Evolutionary conservation across 2,888 invertebrate species (phyloP), one percentile per base, ranked within the genome.

Genomic region (Callosobruchus maculatus): DNA sequence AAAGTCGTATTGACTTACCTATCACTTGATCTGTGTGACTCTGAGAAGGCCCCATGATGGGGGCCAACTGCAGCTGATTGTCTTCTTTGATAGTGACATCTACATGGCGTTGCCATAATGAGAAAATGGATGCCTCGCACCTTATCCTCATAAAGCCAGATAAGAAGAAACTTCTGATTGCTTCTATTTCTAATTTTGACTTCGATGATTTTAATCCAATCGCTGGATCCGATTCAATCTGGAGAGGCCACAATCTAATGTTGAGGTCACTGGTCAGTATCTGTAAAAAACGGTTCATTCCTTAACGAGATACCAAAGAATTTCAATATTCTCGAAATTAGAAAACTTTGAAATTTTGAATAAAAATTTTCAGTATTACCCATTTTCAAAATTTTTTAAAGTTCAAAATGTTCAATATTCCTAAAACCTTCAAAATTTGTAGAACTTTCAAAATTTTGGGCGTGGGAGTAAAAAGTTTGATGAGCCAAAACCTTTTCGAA

Each of bases 1-100:
- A n/a, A n/a, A n/a, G n/a, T n/a, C n/a, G n/a, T n/a, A n/a, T n/a
- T n/a, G n/a, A 71, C 72, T 21, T 69, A 78, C 78, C 77, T 74
- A 77, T 74, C 2, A 77, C 74, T 74, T 77, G 75, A 75, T 83
- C 83, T 5, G 80, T 80, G 72, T 85, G 85, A 75, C 84, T 85
- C 72, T 87, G 87, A 31, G 87, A 87, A 3, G 88, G 87, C 20
- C 85, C 84, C 71, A 86, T 77, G 70, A 85, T 85, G 18, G 86
- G 84, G 18, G 85, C 85, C 72, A 84, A 77, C 73, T 84, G 84
- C 13, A 49, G 18, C 2, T 84, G 85, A 21, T 82, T 82, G 75
- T 84, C 84, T 74, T 85, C 86, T 73, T 82, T 81, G 30, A 87
- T 81, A 70, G 78, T 78, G 31, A 80, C 82, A 69, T 85, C 83